Percentiles rank a stretch among this genome's conserved stretches.
Evolutionary conservation across 2,888 invertebrate species (phyloP).

Genomic region (Sclerodermus sp.): DNA sequence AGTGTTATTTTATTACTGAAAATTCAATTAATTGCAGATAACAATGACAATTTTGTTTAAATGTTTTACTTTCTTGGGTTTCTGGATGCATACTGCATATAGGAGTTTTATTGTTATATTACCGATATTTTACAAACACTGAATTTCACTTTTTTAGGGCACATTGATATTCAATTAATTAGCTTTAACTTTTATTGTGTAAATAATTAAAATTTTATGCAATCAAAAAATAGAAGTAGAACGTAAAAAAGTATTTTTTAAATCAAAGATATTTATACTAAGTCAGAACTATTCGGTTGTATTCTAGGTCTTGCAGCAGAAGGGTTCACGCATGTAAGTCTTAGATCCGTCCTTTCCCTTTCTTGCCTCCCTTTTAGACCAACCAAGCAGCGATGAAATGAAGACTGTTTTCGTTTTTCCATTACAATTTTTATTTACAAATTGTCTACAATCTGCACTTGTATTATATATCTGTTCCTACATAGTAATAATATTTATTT

Average conservation of each 20-base stretch:
- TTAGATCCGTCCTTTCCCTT: constrained; percentile 41
- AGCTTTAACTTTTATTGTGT: too few species aligned
- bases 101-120: not conserved
- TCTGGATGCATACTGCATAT: not conserved
- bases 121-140: too few species aligned
- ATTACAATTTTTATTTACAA: constrained; percentile 28
- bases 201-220: too few species aligned
- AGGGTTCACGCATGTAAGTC: constrained; percentile 88
- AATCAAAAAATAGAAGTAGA: constrained; percentile 27
- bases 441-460: constrained; percentile 11
- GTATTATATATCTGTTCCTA: constrained; percentile 17
- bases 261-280: constrained; percentile 12
- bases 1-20: constrained; percentile 13
- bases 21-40: constrained; percentile 5
- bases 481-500: constrained; percentile 12
- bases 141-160: too few species aligned
- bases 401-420: constrained; percentile 42
- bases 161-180: too few species aligned
- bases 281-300: constrained; percentile 33
- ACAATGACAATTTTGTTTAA: too few species aligned
- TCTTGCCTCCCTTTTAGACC: constrained; percentile 36
- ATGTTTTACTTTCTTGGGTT: too few species aligned
- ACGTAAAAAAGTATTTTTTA: constrained; percentile 7
- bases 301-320: constrained; percentile 80
- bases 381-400: constrained; percentile 40